phyloP scores from a whole-genome alignment of 2,113 vertebrate species.

The Callocephalon fimbriatum region DNA sequence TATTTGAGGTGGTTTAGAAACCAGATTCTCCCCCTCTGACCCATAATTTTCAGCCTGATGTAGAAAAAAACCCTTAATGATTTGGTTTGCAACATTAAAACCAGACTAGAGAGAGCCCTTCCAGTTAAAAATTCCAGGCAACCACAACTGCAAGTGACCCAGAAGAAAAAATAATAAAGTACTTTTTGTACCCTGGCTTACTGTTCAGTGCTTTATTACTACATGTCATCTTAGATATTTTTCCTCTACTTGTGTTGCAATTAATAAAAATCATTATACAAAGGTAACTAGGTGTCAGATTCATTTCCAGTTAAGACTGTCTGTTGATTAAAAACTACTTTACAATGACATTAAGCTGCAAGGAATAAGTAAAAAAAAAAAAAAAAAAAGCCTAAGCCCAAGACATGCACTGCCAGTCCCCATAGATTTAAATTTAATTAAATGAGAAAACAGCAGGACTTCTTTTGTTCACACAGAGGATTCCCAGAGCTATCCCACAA shows the following conservation, averaged over 20 bases:
- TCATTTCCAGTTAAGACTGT: not conserved
- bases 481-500: not conserved
- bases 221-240: not conserved
- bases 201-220: not conserved
- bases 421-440: slow-evolving; percentile 53
- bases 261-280: not conserved
- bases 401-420: not conserved
- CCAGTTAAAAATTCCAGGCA: not conserved
- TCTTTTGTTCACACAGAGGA: not conserved
- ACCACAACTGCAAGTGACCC: not conserved
- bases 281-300: slow-evolving; percentile 3
- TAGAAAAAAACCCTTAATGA: not conserved
- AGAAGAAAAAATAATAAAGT: not conserved
- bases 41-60: not conserved
- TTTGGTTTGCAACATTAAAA: not conserved
- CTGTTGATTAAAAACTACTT: slow-evolving; percentile 53
- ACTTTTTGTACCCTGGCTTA: not conserved
- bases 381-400: not conserved
- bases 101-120: not conserved
- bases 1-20: not conserved
- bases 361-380: not conserved
- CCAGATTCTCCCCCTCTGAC: not conserved
- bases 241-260: not conserved
- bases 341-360: not conserved
- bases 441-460: slow-evolving; percentile 24